Conservation (phyloP, 2,888 invertebrate genomes). For the Drosophila villosipedis region DNA sequence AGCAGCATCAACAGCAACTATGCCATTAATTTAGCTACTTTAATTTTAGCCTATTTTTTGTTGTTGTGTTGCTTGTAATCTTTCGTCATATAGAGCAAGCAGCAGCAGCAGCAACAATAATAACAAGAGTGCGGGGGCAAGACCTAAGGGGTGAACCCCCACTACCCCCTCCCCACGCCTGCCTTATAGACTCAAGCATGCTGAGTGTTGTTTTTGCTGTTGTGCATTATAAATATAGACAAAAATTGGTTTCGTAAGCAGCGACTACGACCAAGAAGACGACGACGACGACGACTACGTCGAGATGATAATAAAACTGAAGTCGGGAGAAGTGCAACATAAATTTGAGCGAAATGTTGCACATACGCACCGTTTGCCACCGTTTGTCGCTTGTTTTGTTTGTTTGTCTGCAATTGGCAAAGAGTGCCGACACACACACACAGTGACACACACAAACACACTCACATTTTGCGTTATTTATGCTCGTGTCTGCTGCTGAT, state of each 20-base stretch:
- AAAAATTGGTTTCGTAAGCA: slow-evolving; percentile 56
- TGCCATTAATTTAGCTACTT: slow-evolving; percentile 71
- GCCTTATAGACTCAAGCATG: not conserved
- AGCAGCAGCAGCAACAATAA: slow-evolving; percentile 33
- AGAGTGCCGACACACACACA: slow-evolving; percentile 46
- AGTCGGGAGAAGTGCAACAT: slow-evolving; percentile 79
- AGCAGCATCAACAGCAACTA: slow-evolving; percentile 50
- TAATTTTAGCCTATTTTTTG: slow-evolving; percentile 70
- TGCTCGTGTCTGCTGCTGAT: slow-evolving; percentile 57
- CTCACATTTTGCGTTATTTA: slow-evolving; percentile 69
- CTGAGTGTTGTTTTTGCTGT: slow-evolving; percentile 22
- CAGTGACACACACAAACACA: slow-evolving; percentile 23
- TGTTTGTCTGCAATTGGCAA: slow-evolving; percentile 58
- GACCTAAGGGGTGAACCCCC: slow-evolving; percentile 19
- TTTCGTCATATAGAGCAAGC: slow-evolving; percentile 63
- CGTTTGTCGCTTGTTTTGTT: slow-evolving; percentile 33
- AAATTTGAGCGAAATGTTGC: slow-evolving; percentile 76
- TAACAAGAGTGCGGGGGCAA: slow-evolving; percentile 24
- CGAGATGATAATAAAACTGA: slow-evolving; percentile 76
- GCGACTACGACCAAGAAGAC: slow-evolving; percentile 35
- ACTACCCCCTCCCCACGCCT: not conserved
- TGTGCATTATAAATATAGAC: slow-evolving; percentile 55
- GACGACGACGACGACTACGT: slow-evolving; percentile 26
- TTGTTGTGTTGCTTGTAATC: slow-evolving; percentile 67
- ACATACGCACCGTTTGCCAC: slow-evolving; percentile 69